Conservation (phyloP, 2,113 vertebrate genomes). For the Callipepla squamata region DNA sequence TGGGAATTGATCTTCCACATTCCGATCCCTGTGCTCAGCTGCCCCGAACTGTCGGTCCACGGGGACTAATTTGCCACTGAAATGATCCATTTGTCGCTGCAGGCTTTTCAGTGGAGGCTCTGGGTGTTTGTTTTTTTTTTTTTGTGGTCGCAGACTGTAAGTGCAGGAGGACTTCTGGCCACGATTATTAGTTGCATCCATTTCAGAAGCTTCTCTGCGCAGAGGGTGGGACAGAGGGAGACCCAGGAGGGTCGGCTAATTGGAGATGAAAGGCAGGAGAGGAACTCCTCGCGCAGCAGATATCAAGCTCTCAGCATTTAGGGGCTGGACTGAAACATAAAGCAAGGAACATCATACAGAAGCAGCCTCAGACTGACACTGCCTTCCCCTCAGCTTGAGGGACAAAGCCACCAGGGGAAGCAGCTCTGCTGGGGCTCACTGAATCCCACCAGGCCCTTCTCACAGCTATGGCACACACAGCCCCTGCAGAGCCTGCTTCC, state of each 20-base stretch:
- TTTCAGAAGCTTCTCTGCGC: slow-evolving; percentile 31
- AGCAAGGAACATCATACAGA: not conserved
- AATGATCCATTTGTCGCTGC: slow-evolving; percentile 67
- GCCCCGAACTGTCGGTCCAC: slow-evolving; percentile 7
- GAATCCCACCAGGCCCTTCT: not conserved
- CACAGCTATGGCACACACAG: not conserved
- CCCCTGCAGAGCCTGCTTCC: not conserved
- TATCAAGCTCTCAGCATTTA: slow-evolving; percentile 20
- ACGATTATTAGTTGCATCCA: slow-evolving; percentile 48
- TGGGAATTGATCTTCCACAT: slow-evolving; percentile 16
- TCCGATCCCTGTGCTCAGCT: not conserved
- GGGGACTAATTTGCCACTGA: slow-evolving; percentile 36
- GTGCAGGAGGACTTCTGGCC: not conserved
- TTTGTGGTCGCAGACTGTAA: not conserved
- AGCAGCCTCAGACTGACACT: not conserved
- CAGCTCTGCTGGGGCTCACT: not conserved
- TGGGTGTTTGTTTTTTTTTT: not conserved
- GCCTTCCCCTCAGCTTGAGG: not conserved
- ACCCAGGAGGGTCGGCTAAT: slow-evolving; percentile 54
- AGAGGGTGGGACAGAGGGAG: not conserved
- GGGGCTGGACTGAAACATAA: not conserved
- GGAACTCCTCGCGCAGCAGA: slow-evolving; percentile 29
- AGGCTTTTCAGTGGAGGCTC: slow-evolving; percentile 31
- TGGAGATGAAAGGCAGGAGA: slow-evolving; percentile 60
- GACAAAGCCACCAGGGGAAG: not conserved